Base-by-base conservation (phyloP, 2,113 vertebrate species). In the Dasyornis broadbenti region DNA sequence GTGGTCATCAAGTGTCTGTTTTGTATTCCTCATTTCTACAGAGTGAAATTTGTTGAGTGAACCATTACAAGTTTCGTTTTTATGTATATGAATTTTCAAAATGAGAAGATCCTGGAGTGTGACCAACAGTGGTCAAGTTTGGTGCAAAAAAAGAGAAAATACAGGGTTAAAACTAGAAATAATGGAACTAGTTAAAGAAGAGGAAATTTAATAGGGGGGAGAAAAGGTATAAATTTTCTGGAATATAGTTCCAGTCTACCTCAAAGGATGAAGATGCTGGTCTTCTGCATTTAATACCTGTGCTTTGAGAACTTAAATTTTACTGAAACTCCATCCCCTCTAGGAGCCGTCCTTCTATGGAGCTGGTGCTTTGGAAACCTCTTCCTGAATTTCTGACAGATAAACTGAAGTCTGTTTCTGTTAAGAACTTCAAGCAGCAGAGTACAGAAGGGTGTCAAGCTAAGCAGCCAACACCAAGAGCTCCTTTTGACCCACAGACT, bases 261-360 rank as follows among this genome's bases (percentile, higher is more conserved):
- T 75, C 47, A 70, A 42, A 75, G 49, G 35, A 40, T 71, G 56
- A 83, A 49, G 47, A 31, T 59, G 22, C 42, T 76, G 15, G 1
- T 71, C 73, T 76, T 94, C 87, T 94, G 64, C 64, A 49, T 81
- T 66, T 86, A 56, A 22, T 9, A 84, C n/a, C 47, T 90, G 39
- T 92, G 39, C 64, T 26, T 53, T 52, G 56, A 90, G 40, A 92
- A 79, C n/a, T 63, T 35, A 39, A 33, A 31, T 52, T 81, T 86
- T 90, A 77, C 83, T 65, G 72, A 11, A 92, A 60, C 78, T 97
- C 89, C 59, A 13, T 95, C 73, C 59, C 37, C 95, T 90, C 42
- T 75, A 98, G 98, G 98, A 98, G 97, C 95, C 98, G 98, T 95
- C 98, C 98, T 73, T 98, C 98, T 44, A 98, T 98, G 98, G 98